phyloP scores from a whole-genome alignment of 2,888 invertebrate genomes.

The Agapetus fuscipes region DNA sequence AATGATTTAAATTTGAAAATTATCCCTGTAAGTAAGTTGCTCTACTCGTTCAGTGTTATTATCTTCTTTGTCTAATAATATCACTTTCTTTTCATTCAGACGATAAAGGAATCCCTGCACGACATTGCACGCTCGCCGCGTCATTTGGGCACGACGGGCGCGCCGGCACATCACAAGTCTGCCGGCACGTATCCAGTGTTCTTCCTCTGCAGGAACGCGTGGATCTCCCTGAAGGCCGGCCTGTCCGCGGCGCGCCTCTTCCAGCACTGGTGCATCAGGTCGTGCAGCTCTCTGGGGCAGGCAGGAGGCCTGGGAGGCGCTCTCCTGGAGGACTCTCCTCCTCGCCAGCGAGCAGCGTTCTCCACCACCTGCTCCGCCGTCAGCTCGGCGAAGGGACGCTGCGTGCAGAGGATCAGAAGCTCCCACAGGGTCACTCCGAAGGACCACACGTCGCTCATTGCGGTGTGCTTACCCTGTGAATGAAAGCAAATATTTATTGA shows the following conservation, averaged over 20 bases:
- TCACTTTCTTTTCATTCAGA: no score
- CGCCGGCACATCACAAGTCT: slow-evolving; percentile 7
- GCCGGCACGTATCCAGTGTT: slow-evolving; percentile 37
- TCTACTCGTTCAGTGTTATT: no score
- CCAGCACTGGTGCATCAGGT: slow-evolving; percentile 90
- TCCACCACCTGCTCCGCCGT: slow-evolving; percentile 76
- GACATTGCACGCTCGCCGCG: no score
- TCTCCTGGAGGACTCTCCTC: slow-evolving; percentile 35
- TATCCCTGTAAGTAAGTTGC: no score
- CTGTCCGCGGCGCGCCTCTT: slow-evolving; percentile 69
- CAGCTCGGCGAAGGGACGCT: slow-evolving; percentile 72
- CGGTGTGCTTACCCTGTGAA: slow-evolving; percentile 77
- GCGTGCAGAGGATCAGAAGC: slow-evolving; percentile 67
- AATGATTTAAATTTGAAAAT: no score
- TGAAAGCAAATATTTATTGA: no score
- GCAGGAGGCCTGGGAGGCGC: slow-evolving; percentile 55
- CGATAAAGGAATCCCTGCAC: no score
- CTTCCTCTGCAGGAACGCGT: slow-evolving; percentile 69
- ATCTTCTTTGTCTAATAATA: no score
- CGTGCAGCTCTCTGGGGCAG: slow-evolving; percentile 82
- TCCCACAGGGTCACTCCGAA: slow-evolving; percentile 89
- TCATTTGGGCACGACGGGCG: neutral
- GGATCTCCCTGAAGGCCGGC: slow-evolving; percentile 81
- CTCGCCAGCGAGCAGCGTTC: slow-evolving; percentile 60
- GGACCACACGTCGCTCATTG: slow-evolving; percentile 85